Evolutionary conservation across 2,888 invertebrate species (phyloP).

Genomic region (Dicyrtoma fusca): DNA sequence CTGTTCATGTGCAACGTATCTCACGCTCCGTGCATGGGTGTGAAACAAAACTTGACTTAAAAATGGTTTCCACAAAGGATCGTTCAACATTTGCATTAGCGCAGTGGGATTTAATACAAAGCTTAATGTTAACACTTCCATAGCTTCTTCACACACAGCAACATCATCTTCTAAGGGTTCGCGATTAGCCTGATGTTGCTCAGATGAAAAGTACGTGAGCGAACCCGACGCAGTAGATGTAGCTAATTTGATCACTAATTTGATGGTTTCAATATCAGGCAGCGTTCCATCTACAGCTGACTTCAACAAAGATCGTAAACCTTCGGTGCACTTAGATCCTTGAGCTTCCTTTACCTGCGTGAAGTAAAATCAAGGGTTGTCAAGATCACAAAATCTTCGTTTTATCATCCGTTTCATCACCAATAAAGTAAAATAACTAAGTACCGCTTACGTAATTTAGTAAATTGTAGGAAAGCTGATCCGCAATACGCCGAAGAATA

Average conservation of each 20-base stretch:
- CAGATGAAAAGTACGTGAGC: slow-evolving; percentile 51
- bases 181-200: slow-evolving; percentile 54
- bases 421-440: not conserved
- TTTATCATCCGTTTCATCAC: not conserved
- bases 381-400: not conserved
- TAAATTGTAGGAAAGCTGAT: slow-evolving; percentile 78
- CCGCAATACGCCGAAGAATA: slow-evolving; percentile 80
- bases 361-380: not conserved
- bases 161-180: slow-evolving; percentile 53
- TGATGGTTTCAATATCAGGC: slow-evolving; percentile 73
- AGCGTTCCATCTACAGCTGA: slow-evolving; percentile 64
- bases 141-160: slow-evolving; percentile 82
- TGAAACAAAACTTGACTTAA: slow-evolving; percentile 53
- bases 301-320: slow-evolving; percentile 42
- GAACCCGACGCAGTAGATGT: slow-evolving; percentile 76
- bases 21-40: slow-evolving; percentile 60
- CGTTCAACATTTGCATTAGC: slow-evolving; percentile 77
- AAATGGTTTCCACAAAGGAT: slow-evolving; percentile 84
- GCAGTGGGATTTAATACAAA: slow-evolving; percentile 87
- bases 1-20: slow-evolving; percentile 81
- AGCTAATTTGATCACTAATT: slow-evolving; percentile 74
- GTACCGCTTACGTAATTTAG: slow-evolving; percentile 74
- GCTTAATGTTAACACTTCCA: slow-evolving; percentile 88
- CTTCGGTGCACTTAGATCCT: slow-evolving; percentile 52
- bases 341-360: slow-evolving; percentile 59